phyloP scores from a whole-genome alignment of 2,797 vertebrate species.

The Holocentrus rufus region DNA sequence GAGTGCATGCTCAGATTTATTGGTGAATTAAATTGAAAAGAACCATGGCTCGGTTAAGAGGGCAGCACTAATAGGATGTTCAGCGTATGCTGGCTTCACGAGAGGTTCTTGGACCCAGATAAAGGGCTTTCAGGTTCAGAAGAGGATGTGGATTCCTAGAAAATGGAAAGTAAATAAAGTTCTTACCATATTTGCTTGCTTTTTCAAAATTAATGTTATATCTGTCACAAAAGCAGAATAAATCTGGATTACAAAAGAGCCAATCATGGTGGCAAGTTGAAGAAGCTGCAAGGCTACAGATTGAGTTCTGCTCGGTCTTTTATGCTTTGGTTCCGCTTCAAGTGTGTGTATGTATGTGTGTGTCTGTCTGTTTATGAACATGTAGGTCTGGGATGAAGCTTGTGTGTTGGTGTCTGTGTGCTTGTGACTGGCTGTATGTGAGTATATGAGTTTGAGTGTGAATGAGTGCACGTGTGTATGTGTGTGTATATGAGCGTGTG shows the following conservation, averaged over 20 bases:
- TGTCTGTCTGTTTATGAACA: background rate
- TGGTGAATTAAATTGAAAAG: conserved; percentile 27
- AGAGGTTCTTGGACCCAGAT: conserved; percentile 15
- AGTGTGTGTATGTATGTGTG: conserved; percentile 37
- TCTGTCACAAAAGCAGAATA: conserved; percentile 40
- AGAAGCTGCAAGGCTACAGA: conserved; percentile 35
- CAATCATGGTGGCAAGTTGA: conserved; percentile 64
- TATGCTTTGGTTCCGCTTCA: conserved; percentile 33
- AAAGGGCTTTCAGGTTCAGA: conserved; percentile 3
- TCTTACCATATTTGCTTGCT: conserved; percentile 37
- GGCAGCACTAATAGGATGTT: conserved; percentile 6
- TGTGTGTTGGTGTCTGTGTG: conserved; percentile 42
- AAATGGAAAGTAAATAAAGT: conserved; percentile 24
- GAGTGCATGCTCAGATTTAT: conserved; percentile 5
- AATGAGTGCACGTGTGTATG: conserved; percentile 7
- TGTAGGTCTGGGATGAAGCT: background rate
- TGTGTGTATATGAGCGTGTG: background rate
- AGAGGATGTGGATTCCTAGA: conserved; percentile 38
- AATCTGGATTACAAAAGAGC: conserved; percentile 54
- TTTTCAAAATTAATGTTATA: conserved; percentile 56
- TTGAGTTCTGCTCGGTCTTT: conserved; percentile 40
- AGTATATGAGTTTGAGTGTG: conserved; percentile 3
- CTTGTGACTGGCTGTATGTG: conserved; percentile 4
- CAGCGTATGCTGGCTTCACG: conserved; percentile 1
- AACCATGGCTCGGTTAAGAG: conserved; percentile 3